Base-by-base conservation (phyloP, 2,888 invertebrate species). In the Drosophila borborema region DNA sequence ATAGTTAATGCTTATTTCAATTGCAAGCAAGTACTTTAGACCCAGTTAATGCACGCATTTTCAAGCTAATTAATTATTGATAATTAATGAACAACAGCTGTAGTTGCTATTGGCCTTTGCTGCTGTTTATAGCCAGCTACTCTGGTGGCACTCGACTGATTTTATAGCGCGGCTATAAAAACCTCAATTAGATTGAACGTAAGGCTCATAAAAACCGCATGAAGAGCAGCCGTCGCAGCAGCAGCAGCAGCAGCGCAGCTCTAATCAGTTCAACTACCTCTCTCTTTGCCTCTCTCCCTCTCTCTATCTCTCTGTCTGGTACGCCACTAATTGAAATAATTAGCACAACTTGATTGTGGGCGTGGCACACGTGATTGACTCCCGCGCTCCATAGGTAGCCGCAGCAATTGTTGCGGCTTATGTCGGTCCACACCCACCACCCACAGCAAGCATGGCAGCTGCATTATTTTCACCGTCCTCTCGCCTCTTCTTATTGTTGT, bases 101-200 rank as follows among this genome's bases (percentile, higher is more conserved):
- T 38, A 5, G 49, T 28, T 9, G 49, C 23, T 64, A 10, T 23
- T 18, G 40, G 9, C 51, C 12, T 18, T 10, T 48, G 43, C 23
- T 56, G 55, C 61, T 68, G 56, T 41, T 74, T 74, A 64, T 68
- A 45, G 64, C 20, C 61, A 55, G 53, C 60, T 43, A 28, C 58
- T 55, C 36, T 40, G 53, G 45, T 53, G 71, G 5, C 38, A 36
- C 45, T 55, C 56, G 72, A 43, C 68, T 63, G 63, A 70, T 76
- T 84, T 84, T 80, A 83, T 80, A 62, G 61, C 71, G 65, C 45
- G 51, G 70, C 60, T 67, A 82, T 86, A 84, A 85, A 83, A 82
- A 78, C 69, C 69, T 65, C 80, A 84, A 84, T 86, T 82, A 71
- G 74, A 86, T 84, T 82, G 81, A 82, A 76, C 55, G 66, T 54